phyloP scores from a whole-genome alignment of 2,888 invertebrate species.

The Melieria omissa region DNA sequence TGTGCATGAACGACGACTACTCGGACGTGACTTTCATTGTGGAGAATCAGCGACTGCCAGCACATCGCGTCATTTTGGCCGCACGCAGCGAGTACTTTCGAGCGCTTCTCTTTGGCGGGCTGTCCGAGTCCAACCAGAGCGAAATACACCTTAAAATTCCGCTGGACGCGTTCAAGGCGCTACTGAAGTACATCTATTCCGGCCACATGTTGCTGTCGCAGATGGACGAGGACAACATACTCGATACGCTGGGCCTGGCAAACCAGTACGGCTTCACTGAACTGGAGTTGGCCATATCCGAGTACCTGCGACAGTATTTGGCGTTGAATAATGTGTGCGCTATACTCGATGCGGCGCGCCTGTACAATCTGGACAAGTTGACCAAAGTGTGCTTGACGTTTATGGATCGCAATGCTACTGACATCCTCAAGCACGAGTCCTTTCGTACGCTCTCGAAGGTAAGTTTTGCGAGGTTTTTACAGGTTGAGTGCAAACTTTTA shows the following conservation, averaged over 20 bases:
- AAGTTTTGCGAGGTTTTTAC: background rate
- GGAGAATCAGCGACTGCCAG: slow-evolving; percentile 72
- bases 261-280: slow-evolving; percentile 96
- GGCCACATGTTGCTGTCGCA: slow-evolving; percentile 78
- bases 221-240: slow-evolving; percentile 75
- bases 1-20: slow-evolving; percentile 89
- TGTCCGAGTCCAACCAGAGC: slow-evolving; percentile 78
- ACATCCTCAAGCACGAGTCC: slow-evolving; percentile 84
- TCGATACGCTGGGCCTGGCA: slow-evolving; percentile 84
- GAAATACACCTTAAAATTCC: slow-evolving; percentile 89
- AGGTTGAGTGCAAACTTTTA: too few species aligned
- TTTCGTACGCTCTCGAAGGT: slow-evolving; percentile 86
- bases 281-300: slow-evolving; percentile 90
- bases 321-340: slow-evolving; percentile 91
- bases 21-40: slow-evolving; percentile 91
- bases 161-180: slow-evolving; percentile 85
- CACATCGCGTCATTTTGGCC: slow-evolving; percentile 82
- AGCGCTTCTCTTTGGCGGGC: slow-evolving; percentile 82
- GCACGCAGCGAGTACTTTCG: slow-evolving; percentile 96
- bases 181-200: slow-evolving; percentile 95
- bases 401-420: slow-evolving; percentile 88
- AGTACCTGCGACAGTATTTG: slow-evolving; percentile 89
- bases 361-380: slow-evolving; percentile 75
- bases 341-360: slow-evolving; percentile 89
- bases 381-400: slow-evolving; percentile 87